Evolutionary conservation across 2,797 vertebrate species (phyloP), one percentile per base, ranked within the genome.

Genomic region (Florisuga fusca): DNA sequence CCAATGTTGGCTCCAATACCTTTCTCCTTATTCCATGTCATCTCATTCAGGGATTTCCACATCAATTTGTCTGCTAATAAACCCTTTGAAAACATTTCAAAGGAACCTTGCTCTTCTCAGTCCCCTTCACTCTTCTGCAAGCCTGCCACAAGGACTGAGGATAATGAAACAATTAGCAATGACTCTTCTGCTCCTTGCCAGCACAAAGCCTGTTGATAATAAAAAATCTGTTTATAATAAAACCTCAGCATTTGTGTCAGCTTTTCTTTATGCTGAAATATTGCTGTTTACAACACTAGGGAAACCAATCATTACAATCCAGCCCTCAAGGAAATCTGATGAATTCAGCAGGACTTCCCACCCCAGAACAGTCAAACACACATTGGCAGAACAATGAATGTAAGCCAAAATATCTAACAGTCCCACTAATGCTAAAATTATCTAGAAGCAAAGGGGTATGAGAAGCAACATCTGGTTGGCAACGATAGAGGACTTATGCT

Each of bases 61-160:
- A 86, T 79, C 90, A 66, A 77, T 79, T 78, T 53, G 55, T n/a
- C 69, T 74, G 43, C 55, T 93, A 95, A 94, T 80, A 91, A 89
- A 88, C 67, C 95, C 94, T 75, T 41, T 69, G 50, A 92, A 85
- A 86, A 45, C 36, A 54, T 89, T 85, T 96, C 90, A 94, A 74
- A 82, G 85, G 45, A 93, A 93, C 91, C 69, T 53, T 87, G 67
- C 73, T 62, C 58, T 76, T 68, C 31, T 95, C 33, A 10, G 45
- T 57, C 3, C 1, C 41, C 48, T 86, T 96, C 71, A 18, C 45
- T 68, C 87, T 95, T 95, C 94, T 88, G 79, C 68, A 50, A 31
- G 43, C 51, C 62, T 72, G 53, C 69, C 46, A 92, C 79, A 36
- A 73, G 62, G 64, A 84, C n/a, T 15, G 6, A 7, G 29, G 51